Conservation (phyloP, 2,113 vertebrate species). For the Corapipo altera region DNA sequence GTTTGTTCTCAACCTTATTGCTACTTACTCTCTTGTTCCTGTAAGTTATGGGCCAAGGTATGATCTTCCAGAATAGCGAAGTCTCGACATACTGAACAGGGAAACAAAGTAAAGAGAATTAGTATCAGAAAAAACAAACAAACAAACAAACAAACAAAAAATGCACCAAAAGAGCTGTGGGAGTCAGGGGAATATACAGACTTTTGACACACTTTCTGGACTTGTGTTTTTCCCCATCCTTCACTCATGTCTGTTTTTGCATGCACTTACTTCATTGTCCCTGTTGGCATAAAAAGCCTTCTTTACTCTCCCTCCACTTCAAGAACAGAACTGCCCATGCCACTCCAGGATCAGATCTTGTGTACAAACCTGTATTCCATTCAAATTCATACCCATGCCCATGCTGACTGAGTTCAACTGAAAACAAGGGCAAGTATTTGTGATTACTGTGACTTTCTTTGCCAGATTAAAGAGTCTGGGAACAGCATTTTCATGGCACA, state of each 20-base stretch:
- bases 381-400: background rate
- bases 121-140: background rate
- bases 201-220: background rate
- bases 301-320: background rate
- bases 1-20: background rate
- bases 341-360: background rate
- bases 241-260: background rate
- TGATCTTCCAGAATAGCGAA: conserved; percentile 96
- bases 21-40: conserved; percentile 97
- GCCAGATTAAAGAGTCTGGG: background rate
- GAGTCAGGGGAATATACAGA: background rate
- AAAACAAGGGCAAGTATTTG: background rate
- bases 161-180: background rate
- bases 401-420: background rate
- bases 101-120: background rate
- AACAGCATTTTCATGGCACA: background rate
- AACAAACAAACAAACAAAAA: too few species aligned
- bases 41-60: conserved; percentile 92
- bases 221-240: background rate
- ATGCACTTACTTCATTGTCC: background rate
- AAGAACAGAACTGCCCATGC: background rate
- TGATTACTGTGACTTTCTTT: background rate
- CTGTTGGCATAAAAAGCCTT: background rate
- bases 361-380: background rate
- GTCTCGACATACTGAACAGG: conserved; percentile 85